These are phyloP conservation scores for Agrilus cyanescens DNA, from an alignment of 2,888 invertebrate species.

Conservation along the genomic window DNA sequence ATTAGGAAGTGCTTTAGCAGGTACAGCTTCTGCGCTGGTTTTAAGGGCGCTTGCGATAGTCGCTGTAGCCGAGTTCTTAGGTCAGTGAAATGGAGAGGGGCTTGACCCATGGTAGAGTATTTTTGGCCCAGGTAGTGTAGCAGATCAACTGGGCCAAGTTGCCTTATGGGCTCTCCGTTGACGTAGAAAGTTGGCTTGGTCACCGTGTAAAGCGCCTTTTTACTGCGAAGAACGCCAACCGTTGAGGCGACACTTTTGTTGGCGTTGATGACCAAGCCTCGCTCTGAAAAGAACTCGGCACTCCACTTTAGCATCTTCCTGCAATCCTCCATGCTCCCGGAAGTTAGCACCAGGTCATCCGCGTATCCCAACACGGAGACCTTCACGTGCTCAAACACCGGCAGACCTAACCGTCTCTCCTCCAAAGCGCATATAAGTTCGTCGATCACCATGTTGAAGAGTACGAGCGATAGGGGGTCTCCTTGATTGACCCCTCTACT, in stretches of 20 bases:
- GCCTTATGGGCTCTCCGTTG: too few relatives aligned
- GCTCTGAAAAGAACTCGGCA: background rate
- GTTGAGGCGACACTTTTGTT: background rate
- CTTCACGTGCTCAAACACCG: background rate
- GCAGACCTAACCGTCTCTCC: slow-evolving; percentile 7
- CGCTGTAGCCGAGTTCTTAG: slow-evolving; percentile 11
- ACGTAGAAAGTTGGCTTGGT: background rate
- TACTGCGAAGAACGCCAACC: background rate
- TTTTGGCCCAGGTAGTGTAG: slow-evolving; percentile 22
- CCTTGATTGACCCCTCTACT: too few relatives aligned
- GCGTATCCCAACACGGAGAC: slow-evolving; percentile 26
- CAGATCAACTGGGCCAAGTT: too few relatives aligned
- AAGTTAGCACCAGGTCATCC: slow-evolving; percentile 5
- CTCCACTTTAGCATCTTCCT: background rate
- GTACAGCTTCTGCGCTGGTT: slow-evolving; percentile 30
- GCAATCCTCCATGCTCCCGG: background rate
- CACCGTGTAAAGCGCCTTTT: background rate
- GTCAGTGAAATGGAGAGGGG: slow-evolving; percentile 6
- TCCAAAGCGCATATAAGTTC: slow-evolving; percentile 14
- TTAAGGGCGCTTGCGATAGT: slow-evolving; percentile 24
- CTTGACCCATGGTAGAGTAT: slow-evolving; percentile 18
- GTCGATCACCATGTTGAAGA: slow-evolving; percentile 22
- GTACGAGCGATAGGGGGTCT: slow-evolving; percentile 26
- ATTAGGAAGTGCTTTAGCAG: slow-evolving; percentile 25
- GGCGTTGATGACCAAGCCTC: background rate